Conservation (phyloP, 2,888 invertebrate genomes). For the Lasioglossum malachurum region DNA sequence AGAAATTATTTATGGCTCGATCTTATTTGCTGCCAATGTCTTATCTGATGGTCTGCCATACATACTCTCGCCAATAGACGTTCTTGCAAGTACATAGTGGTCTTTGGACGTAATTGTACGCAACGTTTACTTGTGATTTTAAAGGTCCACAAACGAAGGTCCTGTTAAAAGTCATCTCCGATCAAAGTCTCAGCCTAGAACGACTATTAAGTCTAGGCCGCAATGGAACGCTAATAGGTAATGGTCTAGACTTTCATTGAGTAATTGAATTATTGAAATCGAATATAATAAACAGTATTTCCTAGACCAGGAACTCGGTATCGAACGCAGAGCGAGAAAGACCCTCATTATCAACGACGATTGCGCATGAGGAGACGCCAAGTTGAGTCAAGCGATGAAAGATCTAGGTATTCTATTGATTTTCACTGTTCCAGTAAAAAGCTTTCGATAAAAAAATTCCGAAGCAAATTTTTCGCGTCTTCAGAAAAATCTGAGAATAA, state of each 20-base stretch:
- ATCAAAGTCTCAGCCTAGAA: conserved; percentile 76
- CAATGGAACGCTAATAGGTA: conserved; percentile 84
- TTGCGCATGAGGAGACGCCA: conserved; percentile 88
- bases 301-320: conserved; percentile 91
- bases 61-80: neutral
- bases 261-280: neutral
- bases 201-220: conserved; percentile 78
- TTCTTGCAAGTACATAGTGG: neutral
- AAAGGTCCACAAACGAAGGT: conserved; percentile 77
- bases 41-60: neutral
- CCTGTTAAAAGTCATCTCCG: conserved; percentile 70
- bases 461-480: too few relatives aligned
- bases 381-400: conserved; percentile 85
- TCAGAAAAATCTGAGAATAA: too few relatives aligned
- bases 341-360: conserved; percentile 92
- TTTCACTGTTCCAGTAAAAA: neutral
- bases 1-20: neutral
- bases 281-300: conserved; percentile 22
- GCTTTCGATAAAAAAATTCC: too few relatives aligned
- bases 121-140: conserved; percentile 23
- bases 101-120: neutral
- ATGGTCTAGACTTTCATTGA: conserved; percentile 20
- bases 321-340: conserved; percentile 95
- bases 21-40: neutral
- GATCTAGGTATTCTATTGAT: conserved; percentile 76